Evolutionary conservation across 2,888 invertebrate genomes (phyloP).

Genomic region (Leistus spinibarbis): DNA sequence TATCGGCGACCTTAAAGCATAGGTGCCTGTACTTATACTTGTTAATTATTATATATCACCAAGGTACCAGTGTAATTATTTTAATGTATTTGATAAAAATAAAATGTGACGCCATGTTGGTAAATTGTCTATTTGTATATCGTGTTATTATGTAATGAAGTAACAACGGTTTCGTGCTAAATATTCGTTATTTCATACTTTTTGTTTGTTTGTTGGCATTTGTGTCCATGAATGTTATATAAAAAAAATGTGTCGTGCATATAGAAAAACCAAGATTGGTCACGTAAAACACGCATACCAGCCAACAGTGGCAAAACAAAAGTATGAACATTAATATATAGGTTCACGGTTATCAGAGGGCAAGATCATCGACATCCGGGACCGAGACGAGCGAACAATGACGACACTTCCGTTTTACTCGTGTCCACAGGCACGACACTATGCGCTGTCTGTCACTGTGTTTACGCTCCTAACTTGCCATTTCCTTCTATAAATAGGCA

Average conservation of each 20-base stretch:
- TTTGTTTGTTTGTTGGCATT: constrained; percentile 20
- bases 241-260: constrained; percentile 27
- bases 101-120: too few relatives aligned
- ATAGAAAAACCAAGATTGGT: constrained; percentile 30
- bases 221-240: background rate
- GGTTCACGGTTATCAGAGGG: constrained; percentile 31
- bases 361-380: constrained; percentile 35
- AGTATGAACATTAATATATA: constrained; percentile 34
- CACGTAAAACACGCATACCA: constrained; percentile 36
- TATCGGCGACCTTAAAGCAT: too few relatives aligned
- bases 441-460: constrained; percentile 46
- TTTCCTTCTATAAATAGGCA: constrained; percentile 46
- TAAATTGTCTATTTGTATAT: too few relatives aligned
- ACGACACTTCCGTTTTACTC: constrained; percentile 36
- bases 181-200: constrained; percentile 20
- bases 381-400: constrained; percentile 35
- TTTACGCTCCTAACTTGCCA: constrained; percentile 50
- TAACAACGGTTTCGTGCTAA: constrained; percentile 12
- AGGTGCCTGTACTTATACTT: too few relatives aligned
- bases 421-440: constrained; percentile 30
- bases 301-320: constrained; percentile 37
- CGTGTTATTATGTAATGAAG: background rate
- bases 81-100: too few relatives aligned
- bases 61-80: too few relatives aligned
- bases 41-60: too few relatives aligned